Base-by-base conservation (phyloP, 2,797 vertebrate genomes). In the Strix occidentalis region DNA sequence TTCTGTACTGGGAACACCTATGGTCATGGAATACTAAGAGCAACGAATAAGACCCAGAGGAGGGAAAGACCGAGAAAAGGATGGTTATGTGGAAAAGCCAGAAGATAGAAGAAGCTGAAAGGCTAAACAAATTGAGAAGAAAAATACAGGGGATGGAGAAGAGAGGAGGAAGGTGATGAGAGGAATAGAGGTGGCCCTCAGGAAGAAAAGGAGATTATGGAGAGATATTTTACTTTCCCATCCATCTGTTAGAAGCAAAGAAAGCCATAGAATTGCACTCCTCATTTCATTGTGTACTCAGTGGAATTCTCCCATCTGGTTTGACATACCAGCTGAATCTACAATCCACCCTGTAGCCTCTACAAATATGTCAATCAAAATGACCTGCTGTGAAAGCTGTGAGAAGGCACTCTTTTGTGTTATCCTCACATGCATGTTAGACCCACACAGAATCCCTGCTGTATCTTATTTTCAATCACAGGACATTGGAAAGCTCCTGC, bases 291-390 rank as follows among this genome's bases (percentile, higher is more conserved):
- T 85, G 66, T 93, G 84, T 80, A 69, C 78, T 84, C 1, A 3
- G 80, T 95, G 92, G 90, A 97, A 97, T 97, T 97, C 84, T 97
- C 95, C 96, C 97, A 97, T 97, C 96, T 97, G 97, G 95, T 90
- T 87, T 95, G 91, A 93, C 86, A 93, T 79, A 91, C 97, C 97
- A 98, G 98, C 97, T 98, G 97, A 98, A 97, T 94, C 95, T 97
- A 96, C 95, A 96, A 97, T 84, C 86, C 85, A 92, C 91, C 72
- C 96, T 77, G 68, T 95, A 97, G 91, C 76, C 89, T 97, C 91
- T 88, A 90, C 84, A 77, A 83, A 96, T 93, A 96, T 50, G 97
- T 94, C 98, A 97, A 96, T 98, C 97, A 97, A 91, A 96, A 90
- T 80, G 94, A 96, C 97, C 97, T 95, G 93, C 97, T 97, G 97